Conservation (phyloP, 1,140 invertebrate genomes). For the Acromyrmex charruanus region DNA sequence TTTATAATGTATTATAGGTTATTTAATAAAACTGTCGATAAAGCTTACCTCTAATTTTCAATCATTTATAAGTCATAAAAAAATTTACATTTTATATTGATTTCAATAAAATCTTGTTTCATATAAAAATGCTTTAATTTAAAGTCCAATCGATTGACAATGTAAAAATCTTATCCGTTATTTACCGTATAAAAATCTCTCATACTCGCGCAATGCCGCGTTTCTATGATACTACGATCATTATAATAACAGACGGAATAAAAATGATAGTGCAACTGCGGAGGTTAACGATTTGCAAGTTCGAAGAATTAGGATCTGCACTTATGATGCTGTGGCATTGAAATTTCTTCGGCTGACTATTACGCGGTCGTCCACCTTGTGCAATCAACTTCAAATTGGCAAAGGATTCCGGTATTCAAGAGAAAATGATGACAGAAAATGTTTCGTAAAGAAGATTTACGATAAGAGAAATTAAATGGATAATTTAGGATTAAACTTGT, state of each 20-base stretch:
- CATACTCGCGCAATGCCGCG: background rate
- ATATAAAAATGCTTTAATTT: background rate
- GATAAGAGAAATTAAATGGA: background rate
- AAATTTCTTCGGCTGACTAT: slow-evolving; percentile 53
- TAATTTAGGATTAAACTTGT: background rate
- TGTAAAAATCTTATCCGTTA: background rate
- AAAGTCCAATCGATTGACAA: background rate
- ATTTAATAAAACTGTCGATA: background rate
- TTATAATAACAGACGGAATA: slow-evolving; percentile 37
- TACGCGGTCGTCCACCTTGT: slow-evolving; percentile 49
- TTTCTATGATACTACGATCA: slow-evolving; percentile 12
- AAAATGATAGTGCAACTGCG: slow-evolving; percentile 45
- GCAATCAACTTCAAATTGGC: slow-evolving; percentile 30
- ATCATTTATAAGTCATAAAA: no score
- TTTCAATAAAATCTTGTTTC: background rate
- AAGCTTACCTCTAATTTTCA: background rate
- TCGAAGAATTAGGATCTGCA: slow-evolving; percentile 16
- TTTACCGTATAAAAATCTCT: slow-evolving; percentile 9
- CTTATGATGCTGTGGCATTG: background rate
- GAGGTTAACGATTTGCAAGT: slow-evolving; percentile 47
- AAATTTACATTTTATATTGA: no score
- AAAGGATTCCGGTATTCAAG: background rate
- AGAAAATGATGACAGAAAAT: background rate
- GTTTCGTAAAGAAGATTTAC: background rate
- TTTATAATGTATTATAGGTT: no score